Conservation (phyloP, 2,797 vertebrate species). For the Macrochelys suwanniensis region DNA sequence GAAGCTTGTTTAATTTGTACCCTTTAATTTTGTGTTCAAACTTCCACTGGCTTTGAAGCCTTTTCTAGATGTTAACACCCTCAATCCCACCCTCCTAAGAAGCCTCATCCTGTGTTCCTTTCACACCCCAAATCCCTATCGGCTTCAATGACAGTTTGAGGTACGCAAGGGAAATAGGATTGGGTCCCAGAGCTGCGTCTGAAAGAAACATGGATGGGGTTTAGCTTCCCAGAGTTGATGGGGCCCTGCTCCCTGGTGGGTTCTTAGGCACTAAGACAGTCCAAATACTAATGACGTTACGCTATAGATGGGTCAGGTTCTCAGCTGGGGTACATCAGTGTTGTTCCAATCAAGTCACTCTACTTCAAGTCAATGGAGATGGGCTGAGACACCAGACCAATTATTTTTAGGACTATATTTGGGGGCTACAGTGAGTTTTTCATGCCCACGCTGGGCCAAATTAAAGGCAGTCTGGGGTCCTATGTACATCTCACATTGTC, state of each 20-base stretch:
- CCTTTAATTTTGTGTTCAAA: not conserved
- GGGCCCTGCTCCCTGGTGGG: not conserved
- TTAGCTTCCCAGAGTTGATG: not conserved
- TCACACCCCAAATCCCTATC: not conserved
- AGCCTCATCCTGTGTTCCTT: not conserved
- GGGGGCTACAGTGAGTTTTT: not conserved
- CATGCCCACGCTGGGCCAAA: not conserved
- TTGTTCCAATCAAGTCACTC: not conserved
- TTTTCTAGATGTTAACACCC: not conserved
- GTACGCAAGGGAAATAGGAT: not conserved
- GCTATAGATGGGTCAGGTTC: not conserved
- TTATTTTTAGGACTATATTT: not conserved
- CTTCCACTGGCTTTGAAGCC: not conserved
- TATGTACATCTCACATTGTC: not conserved
- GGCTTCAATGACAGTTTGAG: not conserved
- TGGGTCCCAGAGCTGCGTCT: not conserved
- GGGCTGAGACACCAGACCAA: not conserved
- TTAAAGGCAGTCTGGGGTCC: not conserved
- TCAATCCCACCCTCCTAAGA: not conserved
- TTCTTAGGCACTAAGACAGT: not conserved
- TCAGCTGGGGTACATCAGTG: not conserved
- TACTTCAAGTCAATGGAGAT: not conserved
- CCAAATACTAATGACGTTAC: not conserved
- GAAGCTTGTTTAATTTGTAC: not conserved
- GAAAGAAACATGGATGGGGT: not conserved